Conservation (phyloP, 2,113 vertebrate species). For the Apodemus sylvaticus region DNA sequence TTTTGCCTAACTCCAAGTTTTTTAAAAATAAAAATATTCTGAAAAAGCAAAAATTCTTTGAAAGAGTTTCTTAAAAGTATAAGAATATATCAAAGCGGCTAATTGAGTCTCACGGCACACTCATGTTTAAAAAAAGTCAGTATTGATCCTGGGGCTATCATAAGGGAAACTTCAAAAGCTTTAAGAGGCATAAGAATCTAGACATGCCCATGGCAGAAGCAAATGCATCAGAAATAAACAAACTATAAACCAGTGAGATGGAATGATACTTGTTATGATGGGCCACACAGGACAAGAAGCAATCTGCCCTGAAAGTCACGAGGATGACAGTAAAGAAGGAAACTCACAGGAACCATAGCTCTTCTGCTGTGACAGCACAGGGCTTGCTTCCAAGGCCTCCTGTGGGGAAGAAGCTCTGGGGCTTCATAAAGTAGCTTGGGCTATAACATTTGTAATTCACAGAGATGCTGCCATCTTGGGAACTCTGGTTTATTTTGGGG, state of each 20-base stretch:
- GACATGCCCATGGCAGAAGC: neutral
- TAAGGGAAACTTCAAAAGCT: neutral
- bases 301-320: neutral
- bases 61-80: neutral
- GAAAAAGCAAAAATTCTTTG: slow-evolving; percentile 36
- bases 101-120: slow-evolving; percentile 34
- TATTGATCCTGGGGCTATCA: neutral
- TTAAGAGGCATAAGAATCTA: neutral
- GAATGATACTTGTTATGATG: slow-evolving; percentile 28
- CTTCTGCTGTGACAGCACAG: neutral
- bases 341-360: neutral
- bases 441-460: neutral
- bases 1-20: neutral
- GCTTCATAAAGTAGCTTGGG: neutral
- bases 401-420: neutral
- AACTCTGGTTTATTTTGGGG: neutral
- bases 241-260: neutral
- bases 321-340: neutral
- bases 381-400: neutral
- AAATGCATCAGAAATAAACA: slow-evolving; percentile 38
- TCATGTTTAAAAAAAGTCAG: neutral
- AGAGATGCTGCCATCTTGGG: neutral
- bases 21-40: slow-evolving; percentile 22
- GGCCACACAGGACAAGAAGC: neutral
- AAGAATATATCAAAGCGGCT: neutral